Evolutionary conservation across 1,140 invertebrate species (phyloP).

Genomic region (Drosophila novamexicana): DNA sequence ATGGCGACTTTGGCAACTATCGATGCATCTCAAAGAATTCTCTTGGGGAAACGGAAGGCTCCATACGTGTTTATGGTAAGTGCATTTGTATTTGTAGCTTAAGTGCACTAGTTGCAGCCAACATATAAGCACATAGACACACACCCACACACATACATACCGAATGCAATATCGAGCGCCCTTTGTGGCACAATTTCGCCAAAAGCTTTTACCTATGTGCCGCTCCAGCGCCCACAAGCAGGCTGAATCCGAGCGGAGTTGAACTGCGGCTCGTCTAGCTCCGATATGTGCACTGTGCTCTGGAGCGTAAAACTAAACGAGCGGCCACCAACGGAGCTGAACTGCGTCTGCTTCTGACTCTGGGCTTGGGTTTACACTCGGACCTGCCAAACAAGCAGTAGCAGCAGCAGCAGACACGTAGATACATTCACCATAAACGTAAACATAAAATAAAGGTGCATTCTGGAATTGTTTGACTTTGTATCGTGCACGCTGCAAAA

Average conservation of each 20-base stretch:
- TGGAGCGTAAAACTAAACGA: constrained; percentile 79
- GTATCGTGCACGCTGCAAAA: constrained; percentile 57
- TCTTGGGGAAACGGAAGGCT: constrained; percentile 96
- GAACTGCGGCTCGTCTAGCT: constrained; percentile 28
- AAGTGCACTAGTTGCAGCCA: constrained; percentile 74
- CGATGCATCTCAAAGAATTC: constrained; percentile 96
- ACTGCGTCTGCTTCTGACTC: constrained; percentile 22
- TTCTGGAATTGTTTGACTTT: constrained; percentile 76
- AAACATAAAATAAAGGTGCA: constrained; percentile 66
- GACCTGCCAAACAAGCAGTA: constrained; percentile 1
- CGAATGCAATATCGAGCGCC: constrained; percentile 75
- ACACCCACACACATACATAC: constrained; percentile 20
- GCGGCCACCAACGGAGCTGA: constrained; percentile 46
- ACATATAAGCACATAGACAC: constrained; percentile 40
- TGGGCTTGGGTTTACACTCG: constrained; percentile 22
- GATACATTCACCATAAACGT: constrained; percentile 73
- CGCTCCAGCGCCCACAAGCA: constrained; percentile 43
- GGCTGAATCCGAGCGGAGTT: constrained; percentile 1
- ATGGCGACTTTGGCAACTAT: constrained; percentile 93
- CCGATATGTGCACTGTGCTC: constrained; percentile 63
- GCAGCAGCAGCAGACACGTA: constrained; percentile 25
- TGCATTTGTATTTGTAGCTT: constrained; percentile 77
- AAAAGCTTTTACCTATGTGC: constrained; percentile 81
- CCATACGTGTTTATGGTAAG: constrained; percentile 96
- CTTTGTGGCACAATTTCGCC: constrained; percentile 81